phyloP scores from a whole-genome alignment of 1,140 invertebrate species.

The Zaprionus gabonicus region DNA sequence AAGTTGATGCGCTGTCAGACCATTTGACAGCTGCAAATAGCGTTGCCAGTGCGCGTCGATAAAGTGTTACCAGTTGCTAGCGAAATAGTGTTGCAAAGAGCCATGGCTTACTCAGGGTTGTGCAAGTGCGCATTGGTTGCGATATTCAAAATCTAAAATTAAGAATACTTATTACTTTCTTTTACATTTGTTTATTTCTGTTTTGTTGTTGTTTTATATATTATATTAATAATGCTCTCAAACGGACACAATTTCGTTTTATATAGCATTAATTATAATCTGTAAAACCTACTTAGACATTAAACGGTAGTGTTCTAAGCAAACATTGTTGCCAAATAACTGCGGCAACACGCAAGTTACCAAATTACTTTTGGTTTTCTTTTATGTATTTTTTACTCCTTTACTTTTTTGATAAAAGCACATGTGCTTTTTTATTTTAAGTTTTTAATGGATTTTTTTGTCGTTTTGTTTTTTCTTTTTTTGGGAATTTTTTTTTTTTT shows the following conservation, averaged over 20 bases:
- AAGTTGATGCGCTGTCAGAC: conserved; percentile 61
- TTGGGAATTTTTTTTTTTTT: conserved; percentile 51
- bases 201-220: conserved; percentile 42
- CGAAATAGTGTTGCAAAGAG: conserved; percentile 10
- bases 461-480: conserved; percentile 26
- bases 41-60: conserved; percentile 31
- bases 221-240: conserved; percentile 59
- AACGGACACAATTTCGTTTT: conserved; percentile 57
- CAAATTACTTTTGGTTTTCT: conserved; percentile 48
- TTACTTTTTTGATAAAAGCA: conserved; percentile 39
- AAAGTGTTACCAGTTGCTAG: conserved; percentile 6
- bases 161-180: conserved; percentile 26
- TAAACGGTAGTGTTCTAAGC: conserved; percentile 63
- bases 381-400: conserved; percentile 29
- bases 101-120: not conserved
- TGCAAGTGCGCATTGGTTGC: not conserved
- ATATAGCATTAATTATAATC: conserved; percentile 72
- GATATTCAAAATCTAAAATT: not conserved
- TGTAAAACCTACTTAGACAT: conserved; percentile 82
- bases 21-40: conserved; percentile 48
- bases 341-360: conserved; percentile 63
- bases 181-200: conserved; percentile 72
- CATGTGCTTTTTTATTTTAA: conserved; percentile 48
- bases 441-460: conserved; percentile 34
- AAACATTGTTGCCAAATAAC: conserved; percentile 48